Evolutionary conservation across 2,113 vertebrate species (phyloP), one percentile per base, ranked within the genome.

Genomic region (Myocastor coypus): DNA sequence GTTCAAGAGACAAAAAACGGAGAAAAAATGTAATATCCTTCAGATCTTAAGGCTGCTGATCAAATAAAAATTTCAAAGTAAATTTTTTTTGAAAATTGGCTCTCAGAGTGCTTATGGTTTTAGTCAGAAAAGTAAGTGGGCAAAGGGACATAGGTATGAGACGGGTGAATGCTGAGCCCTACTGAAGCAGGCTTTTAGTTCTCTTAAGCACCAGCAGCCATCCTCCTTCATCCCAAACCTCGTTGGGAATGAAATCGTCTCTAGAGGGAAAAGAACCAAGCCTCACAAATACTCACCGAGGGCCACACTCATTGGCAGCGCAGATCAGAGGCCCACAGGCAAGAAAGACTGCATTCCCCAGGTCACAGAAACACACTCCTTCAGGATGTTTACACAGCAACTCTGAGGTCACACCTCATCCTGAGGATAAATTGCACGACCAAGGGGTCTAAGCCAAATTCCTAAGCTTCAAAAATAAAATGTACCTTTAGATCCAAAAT

Each of bases 21-120:
- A 71, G 78, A 95, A 52, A 32, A 37, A 94, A 96, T 97, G 97
- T 97, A 98, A 98, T 98, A 94, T 96, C 97, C 95, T 98, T 98
- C 97, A 97, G 97, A 98, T 98, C 97, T 98, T 96, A 97, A 98
- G 90, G 89, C 96, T 98, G 98, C 83, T 98, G 97, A 98, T 98
- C 97, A 98, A 98, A 98, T 98, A 98, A 98, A 98, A 97, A 98
- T 97, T 98, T 98, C 98, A 98, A 98, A 98, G 97, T 93, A 97
- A 96, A 98, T 94, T 97, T 92, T 95, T 82, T 87, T 92, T 77
- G 94, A 98, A 97, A 94, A 96, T 97, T 98, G 98, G 97, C 96
- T 97, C 91, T 81, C 87, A 94, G 55, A 96, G 68, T 75, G 96
- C 96, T 96, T 92, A 92, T 94, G 50, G 77, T 97, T 97, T 77